Evolutionary conservation across 53 echinoderm and acorn worm species (phyloP).

Genomic region (Echinarachnius parma): DNA sequence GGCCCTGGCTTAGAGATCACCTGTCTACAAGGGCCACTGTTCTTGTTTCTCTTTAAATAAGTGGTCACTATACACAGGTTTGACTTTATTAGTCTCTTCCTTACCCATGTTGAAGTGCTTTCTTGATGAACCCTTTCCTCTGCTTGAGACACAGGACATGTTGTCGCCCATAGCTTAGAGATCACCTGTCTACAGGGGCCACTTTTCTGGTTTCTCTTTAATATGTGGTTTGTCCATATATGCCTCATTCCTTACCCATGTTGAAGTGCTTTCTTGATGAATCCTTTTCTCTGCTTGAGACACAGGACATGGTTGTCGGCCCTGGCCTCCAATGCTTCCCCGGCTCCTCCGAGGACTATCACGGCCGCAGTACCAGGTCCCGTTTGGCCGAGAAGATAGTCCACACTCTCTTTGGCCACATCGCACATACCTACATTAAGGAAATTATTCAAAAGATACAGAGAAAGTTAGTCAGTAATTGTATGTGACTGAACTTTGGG

Average conservation of each 20-base stretch:
- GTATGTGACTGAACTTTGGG: too few species aligned
- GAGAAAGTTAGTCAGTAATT: too few species aligned
- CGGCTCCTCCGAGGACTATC: constrained; percentile 84
- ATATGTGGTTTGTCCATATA: too few species aligned
- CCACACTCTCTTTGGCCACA: constrained; percentile 74
- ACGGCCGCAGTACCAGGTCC: constrained; percentile 70
- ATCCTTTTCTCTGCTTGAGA: constrained; percentile 76
- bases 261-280: constrained; percentile 82
- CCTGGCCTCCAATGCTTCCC: constrained; percentile 81
- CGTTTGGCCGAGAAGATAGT: constrained; percentile 64
- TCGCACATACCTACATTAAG: constrained; percentile 70
- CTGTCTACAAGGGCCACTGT: too few species aligned
- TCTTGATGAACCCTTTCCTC: constrained; percentile 89
- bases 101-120: constrained; percentile 84
- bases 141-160: constrained; percentile 55
- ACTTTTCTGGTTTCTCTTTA: too few species aligned
- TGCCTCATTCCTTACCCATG: constrained; percentile 78
- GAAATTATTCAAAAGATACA: too few species aligned
- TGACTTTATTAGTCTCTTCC: too few species aligned
- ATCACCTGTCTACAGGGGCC: too few species aligned
- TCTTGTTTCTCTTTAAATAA: too few species aligned
- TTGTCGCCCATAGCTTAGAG: too few species aligned
- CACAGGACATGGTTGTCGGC: constrained; percentile 56
- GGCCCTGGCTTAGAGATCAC: too few species aligned
- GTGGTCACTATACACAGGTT: too few species aligned